Conservation (phyloP, 2,113 vertebrate species). For the Callithrix jacchus region DNA sequence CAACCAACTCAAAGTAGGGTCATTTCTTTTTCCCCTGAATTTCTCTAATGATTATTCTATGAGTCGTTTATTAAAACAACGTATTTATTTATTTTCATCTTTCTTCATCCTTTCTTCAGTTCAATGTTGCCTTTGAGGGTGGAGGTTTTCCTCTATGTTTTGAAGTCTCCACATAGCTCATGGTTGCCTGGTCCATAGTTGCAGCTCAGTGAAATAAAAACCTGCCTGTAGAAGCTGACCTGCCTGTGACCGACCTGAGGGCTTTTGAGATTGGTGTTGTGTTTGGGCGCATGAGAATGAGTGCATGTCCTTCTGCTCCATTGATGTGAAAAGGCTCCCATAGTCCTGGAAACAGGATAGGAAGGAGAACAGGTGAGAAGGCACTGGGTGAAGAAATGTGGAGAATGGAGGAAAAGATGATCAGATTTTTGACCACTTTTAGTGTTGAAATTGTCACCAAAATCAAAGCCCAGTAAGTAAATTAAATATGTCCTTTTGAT, state of each 20-base stretch:
- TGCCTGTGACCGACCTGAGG: not conserved
- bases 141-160: fast-evolving
- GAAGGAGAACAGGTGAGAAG: not conserved
- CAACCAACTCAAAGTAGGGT: not conserved
- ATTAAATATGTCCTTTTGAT: not conserved
- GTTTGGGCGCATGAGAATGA: not conserved
- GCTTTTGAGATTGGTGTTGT: not conserved
- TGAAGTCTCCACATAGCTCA: not conserved
- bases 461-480: not conserved
- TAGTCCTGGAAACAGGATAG: not conserved
- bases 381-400: not conserved
- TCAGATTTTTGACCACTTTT: not conserved
- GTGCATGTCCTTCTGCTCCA: not conserved
- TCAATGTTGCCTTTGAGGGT: not conserved
- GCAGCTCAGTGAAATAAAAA: not conserved
- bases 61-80: not conserved
- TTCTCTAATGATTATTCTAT: not conserved
- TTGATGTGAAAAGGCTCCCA: not conserved
- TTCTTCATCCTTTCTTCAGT: not conserved
- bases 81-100: not conserved
- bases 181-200: fast-evolving
- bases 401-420: not conserved
- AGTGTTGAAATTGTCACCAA: not conserved
- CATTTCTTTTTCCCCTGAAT: not conserved
- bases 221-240: not conserved